phyloP scores from a whole-genome alignment of 1,140 invertebrate genomes.

The Lordiphosa clarofinis region DNA sequence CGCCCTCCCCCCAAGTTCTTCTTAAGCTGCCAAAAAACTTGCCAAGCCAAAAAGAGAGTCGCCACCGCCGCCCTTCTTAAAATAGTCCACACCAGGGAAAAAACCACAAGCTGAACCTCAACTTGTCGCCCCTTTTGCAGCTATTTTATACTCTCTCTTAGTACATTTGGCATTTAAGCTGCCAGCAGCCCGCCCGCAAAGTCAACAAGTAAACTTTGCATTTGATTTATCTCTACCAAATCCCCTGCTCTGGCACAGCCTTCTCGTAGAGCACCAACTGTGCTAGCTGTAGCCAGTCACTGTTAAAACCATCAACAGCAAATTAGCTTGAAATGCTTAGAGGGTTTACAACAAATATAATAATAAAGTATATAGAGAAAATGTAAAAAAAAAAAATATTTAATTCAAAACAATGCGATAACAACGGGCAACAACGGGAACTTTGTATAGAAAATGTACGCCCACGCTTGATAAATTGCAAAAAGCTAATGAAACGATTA shows the following conservation, averaged over 20 bases:
- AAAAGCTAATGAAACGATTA: too few relatives aligned
- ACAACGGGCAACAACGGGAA: constrained; percentile 12
- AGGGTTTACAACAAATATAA: constrained; percentile 2
- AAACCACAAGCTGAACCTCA: constrained; percentile 29
- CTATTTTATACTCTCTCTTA: constrained; percentile 2
- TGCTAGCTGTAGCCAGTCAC: constrained; percentile 18
- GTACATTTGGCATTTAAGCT: constrained; percentile 24
- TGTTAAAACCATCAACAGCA: constrained; percentile 48
- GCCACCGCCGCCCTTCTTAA: constrained; percentile 21
- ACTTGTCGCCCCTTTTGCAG: constrained; percentile 6
- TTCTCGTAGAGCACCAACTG: not conserved
- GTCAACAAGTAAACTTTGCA: constrained; percentile 65
- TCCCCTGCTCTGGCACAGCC: not conserved
- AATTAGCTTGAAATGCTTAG: constrained; percentile 33
- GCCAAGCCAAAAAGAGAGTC: constrained; percentile 26
- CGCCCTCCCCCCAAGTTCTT: constrained; percentile 23
- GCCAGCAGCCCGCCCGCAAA: constrained; percentile 30
- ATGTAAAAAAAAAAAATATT: not conserved
- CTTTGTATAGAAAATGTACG: too few relatives aligned
- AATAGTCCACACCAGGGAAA: constrained; percentile 14
- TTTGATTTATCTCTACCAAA: constrained; percentile 41
- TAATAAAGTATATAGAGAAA: not conserved
- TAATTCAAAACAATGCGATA: constrained; percentile 8
- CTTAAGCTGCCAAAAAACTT: constrained; percentile 60
- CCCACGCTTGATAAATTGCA: too few relatives aligned